These are phyloP conservation scores for Pyrochroa serraticornis DNA, from an alignment of 2,888 invertebrate genomes.

Conservation along the genomic window DNA sequence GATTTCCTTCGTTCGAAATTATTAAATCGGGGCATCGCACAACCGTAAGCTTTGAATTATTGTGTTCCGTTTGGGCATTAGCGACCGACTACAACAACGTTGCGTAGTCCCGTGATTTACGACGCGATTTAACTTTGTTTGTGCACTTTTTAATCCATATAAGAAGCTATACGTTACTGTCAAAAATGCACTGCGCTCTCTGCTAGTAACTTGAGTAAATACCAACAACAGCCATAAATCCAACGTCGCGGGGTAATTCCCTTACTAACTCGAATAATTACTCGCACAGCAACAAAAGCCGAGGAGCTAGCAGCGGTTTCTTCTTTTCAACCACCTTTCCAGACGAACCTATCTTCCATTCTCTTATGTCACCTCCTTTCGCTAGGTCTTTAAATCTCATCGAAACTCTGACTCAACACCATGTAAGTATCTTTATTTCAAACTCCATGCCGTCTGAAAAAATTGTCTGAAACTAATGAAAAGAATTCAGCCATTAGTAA, in stretches of 20 bases:
- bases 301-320: neutral
- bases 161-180: constrained; percentile 40
- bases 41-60: constrained; percentile 28
- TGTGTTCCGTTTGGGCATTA: constrained; percentile 25
- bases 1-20: constrained; percentile 22
- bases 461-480: too few relatives aligned
- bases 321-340: neutral
- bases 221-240: constrained; percentile 33
- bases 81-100: constrained; percentile 26
- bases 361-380: too few relatives aligned
- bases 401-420: too few relatives aligned
- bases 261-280: constrained; percentile 16
- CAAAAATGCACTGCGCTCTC: constrained; percentile 31
- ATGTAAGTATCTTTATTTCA: too few relatives aligned
- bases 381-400: too few relatives aligned
- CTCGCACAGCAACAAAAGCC: constrained; percentile 19
- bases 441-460: too few relatives aligned
- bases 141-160: constrained; percentile 40
- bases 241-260: constrained; percentile 19
- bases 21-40: constrained; percentile 23
- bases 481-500: too few relatives aligned
- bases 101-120: constrained; percentile 36
- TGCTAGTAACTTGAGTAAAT: constrained; percentile 28
- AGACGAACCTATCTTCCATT: constrained; percentile 4
- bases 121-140: constrained; percentile 40